These are phyloP conservation scores for Helleia helle DNA, from an alignment of 2,888 invertebrate genomes.

Conservation along the genomic window DNA sequence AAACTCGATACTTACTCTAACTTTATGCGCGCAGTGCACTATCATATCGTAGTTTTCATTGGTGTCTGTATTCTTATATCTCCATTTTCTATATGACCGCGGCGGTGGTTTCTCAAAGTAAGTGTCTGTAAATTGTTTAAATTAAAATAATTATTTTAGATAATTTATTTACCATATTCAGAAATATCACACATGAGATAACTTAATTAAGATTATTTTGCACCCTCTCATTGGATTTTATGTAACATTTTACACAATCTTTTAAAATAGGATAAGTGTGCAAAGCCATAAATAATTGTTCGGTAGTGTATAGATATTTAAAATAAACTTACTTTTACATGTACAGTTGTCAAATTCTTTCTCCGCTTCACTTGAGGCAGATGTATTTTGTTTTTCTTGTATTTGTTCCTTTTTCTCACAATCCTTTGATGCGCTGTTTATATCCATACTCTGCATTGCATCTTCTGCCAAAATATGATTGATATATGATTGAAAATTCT, in stretches of 20 bases:
- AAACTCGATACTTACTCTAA: conserved; percentile 32
- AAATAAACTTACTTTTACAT: conserved; percentile 43
- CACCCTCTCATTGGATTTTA: too few relatives aligned
- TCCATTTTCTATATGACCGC: conserved; percentile 48
- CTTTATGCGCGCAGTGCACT: conserved; percentile 46
- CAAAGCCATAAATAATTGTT: too few relatives aligned
- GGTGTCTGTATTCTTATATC: conserved; percentile 25
- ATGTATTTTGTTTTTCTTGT: neutral
- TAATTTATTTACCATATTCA: too few relatives aligned
- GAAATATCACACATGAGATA: too few relatives aligned
- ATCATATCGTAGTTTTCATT: conserved; percentile 32
- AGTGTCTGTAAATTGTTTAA: conserved; percentile 37
- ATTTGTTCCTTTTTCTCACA: neutral
- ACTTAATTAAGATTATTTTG: too few relatives aligned
- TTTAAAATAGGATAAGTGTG: too few relatives aligned
- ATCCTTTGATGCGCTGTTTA: too few relatives aligned
- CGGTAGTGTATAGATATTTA: too few relatives aligned
- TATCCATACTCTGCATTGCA: neutral
- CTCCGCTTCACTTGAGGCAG: conserved; percentile 11
- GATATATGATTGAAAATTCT: too few relatives aligned
- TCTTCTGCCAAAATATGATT: neutral
- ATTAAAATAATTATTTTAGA: too few relatives aligned
- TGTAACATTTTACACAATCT: too few relatives aligned
- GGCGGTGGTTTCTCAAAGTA: conserved; percentile 38
- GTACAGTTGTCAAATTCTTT: conserved; percentile 36